Evolutionary conservation across 1,140 invertebrate species (phyloP), one percentile per base, ranked within the genome.

Genomic region (Eurosta solidaginis): DNA sequence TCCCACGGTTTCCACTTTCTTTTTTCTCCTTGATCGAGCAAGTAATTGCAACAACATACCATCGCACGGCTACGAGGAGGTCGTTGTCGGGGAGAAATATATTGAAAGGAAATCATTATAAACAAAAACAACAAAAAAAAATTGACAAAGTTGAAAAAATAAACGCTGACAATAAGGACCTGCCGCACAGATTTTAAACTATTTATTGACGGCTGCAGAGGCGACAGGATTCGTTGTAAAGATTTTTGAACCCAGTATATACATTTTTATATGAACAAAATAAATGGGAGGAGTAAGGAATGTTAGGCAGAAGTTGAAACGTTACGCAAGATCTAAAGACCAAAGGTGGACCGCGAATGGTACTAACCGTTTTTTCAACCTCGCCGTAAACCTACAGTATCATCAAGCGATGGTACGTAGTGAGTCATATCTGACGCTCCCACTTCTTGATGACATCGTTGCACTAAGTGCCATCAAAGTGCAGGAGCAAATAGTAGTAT

Each of bases 1-100:
- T 68, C 59, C 59, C 59, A 68, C 59, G 59, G 59, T 68, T 68
- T 29, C 59, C 59, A 68, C 59, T 68, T 68, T 68, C 59, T 42
- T 68, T n/a, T n/a, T 54, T 68, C 59, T 40, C 17, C 59, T 25
- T 68, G 33, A 68, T 12, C n/a, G n/a, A 36, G 33, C 59, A 68
- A 40, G n/a, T n/a, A n/a, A n/a, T 33, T 40, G 22, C 59, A 20
- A 40, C 33, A 40, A 40, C 59, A 54, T 14, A 9, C 14, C 17
- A n/a, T 1, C 3, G 33, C n/a, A 20, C n/a, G n/a, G n/a, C n/a
- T 68, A 14, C 59, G 22, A 40, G 59, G 59, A 68, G 59, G 59
- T 68, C 59, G 59, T 9, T n/a, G 22, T 68, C 59, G 36, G 59
- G 59, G 59, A 68, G 59, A 68, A 68, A 68, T 68, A 33, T 68